These are phyloP conservation scores for Urechis unicinctus DNA, from an alignment of 2,888 invertebrate species.

Conservation along the genomic window DNA sequence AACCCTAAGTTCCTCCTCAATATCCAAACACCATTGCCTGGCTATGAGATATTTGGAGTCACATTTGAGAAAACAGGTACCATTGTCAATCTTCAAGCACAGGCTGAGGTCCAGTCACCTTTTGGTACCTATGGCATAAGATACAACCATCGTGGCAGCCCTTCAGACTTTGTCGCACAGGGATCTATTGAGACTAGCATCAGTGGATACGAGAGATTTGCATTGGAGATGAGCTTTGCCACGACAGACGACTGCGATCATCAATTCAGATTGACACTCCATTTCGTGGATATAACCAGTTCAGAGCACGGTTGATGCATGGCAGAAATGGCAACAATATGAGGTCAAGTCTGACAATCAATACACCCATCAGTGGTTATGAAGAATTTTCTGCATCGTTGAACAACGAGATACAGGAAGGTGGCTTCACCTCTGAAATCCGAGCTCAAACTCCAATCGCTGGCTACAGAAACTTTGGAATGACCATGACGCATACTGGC, in stretches of 20 bases:
- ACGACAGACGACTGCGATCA: too few species aligned
- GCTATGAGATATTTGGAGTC: background rate
- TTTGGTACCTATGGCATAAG: background rate
- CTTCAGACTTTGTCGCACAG: background rate
- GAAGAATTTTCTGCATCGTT: conserved; percentile 1
- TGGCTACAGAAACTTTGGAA: conserved; percentile 10
- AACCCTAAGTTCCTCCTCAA: conserved; percentile 17
- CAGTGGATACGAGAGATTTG: conserved; percentile 6
- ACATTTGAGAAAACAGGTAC: background rate
- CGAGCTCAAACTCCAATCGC: conserved; percentile 23
- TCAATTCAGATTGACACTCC: conserved; percentile 4
- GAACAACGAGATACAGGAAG: background rate
- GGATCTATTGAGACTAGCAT: background rate
- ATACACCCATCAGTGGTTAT: background rate
- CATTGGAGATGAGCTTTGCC: conserved; percentile 3
- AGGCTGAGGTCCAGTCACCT: background rate
- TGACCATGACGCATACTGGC: conserved; percentile 11
- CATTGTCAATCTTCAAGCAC: background rate
- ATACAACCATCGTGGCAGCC: background rate
- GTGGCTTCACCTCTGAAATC: conserved; percentile 14
- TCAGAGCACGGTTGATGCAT: background rate
- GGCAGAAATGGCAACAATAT: background rate
- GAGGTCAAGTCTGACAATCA: background rate
- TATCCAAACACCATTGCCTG: background rate
- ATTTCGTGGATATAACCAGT: conserved; percentile 1